phyloP scores from a whole-genome alignment of 2,888 invertebrate species.

The Netelia fuscicornis region DNA sequence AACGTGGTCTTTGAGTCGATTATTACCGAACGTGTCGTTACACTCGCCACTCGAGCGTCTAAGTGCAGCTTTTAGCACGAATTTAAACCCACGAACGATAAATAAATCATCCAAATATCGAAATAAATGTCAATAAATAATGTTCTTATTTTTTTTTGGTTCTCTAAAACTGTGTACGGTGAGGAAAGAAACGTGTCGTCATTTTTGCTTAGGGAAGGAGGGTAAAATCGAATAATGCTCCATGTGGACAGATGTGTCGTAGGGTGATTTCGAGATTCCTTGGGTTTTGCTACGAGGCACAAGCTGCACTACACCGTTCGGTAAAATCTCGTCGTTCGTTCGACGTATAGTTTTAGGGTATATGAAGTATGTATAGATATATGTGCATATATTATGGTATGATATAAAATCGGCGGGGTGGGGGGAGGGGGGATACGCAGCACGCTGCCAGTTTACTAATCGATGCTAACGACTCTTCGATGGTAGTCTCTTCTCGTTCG shows the following conservation, averaged over 20 bases:
- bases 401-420: constrained; percentile 24
- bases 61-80: no score
- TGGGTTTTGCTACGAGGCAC: constrained; percentile 26
- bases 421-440: constrained; percentile 35
- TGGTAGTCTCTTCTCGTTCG: constrained; percentile 68
- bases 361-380: neutral
- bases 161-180: no score
- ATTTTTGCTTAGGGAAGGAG: neutral
- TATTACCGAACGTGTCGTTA: neutral
- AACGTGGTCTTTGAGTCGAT: neutral
- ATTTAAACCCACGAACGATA: no score
- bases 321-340: constrained; percentile 36
- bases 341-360: constrained; percentile 8
- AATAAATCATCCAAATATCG: no score
- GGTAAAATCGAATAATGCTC: constrained; percentile 6
- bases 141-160: no score
- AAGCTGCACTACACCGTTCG: constrained; percentile 32
- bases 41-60: neutral
- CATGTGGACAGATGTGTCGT: neutral
- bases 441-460: constrained; percentile 70
- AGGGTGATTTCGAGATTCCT: constrained; percentile 13
- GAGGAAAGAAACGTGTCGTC: neutral
- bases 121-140: no score
- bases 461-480: constrained; percentile 78
- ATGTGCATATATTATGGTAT: neutral